These are phyloP conservation scores for Euura saliciscinereae DNA, from an alignment of 1,140 invertebrate genomes.

Conservation along the genomic window DNA sequence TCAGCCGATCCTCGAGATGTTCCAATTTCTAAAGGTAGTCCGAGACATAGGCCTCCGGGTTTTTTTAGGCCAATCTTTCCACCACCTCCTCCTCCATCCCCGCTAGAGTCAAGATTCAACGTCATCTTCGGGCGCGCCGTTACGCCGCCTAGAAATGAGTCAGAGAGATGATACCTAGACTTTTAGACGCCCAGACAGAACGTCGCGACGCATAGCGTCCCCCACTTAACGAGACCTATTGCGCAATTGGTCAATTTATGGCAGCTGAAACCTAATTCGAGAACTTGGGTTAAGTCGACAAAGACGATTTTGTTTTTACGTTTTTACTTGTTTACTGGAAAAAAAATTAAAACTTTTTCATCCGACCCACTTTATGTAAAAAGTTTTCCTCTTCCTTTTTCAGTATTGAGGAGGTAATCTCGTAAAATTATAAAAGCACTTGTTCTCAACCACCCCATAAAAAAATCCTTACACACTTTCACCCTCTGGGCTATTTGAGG, in stretches of 20 bases:
- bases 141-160: conserved; percentile 51
- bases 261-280: too few relatives aligned
- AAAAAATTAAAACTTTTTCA: too few relatives aligned
- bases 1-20: conserved; percentile 66
- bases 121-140: conserved; percentile 70
- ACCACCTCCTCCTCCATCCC: conserved; percentile 50
- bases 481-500: not conserved
- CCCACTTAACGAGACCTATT: conserved; percentile 10
- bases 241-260: conserved; percentile 9
- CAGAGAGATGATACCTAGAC: conserved; percentile 19
- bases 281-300: not conserved
- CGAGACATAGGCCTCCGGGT: conserved; percentile 59
- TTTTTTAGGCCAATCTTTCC: conserved; percentile 47
- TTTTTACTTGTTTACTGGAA: too few relatives aligned
- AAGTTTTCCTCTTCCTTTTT: too few relatives aligned
- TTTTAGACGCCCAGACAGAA: conserved; percentile 34
- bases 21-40: conserved; percentile 66
- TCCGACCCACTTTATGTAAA: too few relatives aligned
- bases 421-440: too few relatives aligned
- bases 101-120: conserved; percentile 69
- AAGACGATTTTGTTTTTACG: not conserved
- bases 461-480: not conserved
- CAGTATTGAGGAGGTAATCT: too few relatives aligned
- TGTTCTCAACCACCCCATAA: too few relatives aligned
- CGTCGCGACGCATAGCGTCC: not conserved